Base-by-base conservation (phyloP, 2,113 vertebrate genomes). In the Tichodroma muraria region DNA sequence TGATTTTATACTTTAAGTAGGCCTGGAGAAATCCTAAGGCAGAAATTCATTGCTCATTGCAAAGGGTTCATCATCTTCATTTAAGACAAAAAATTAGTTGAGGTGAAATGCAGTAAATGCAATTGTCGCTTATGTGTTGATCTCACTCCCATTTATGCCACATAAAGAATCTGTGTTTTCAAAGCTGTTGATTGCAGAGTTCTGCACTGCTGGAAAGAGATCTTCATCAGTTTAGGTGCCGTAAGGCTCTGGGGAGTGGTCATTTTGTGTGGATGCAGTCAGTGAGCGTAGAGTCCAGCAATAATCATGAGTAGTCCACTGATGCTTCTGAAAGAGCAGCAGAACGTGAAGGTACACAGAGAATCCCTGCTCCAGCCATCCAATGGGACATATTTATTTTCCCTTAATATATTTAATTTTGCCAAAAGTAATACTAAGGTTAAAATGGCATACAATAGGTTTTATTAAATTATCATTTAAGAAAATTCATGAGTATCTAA, bases 301-400 rank as follows among this genome's bases (percentile, higher is more conserved):
- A n/a, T 15, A 54, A 63, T 5, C n/a, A 21, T 6, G 0, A 69
- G 21, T 18, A 37, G 15, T 37, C 16, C 2, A 1, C 10, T 28
- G 15, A 19, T 64, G 17, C 19, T 63, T 72, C 65, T 72, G 70
- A 79, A 79, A 61, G 19, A 64, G 60, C 23, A 56, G 20, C 35
- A 79, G n/a, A 35, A 95, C 63, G 25, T 14, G 83, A 64, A 8
- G 7, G 4, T n/a, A 23, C 18, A 31, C 9, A 57, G 37, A 21
- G 49, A 72, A 53, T 21, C 24, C 30, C 25, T 56, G 9, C 22
- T 44, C 27, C 61, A 12, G 6, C 4, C 10, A 3, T n/a, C 24
- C 7, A 40, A 13, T 0, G 4, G 21, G 8, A 69, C 1, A 1
- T 13, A 10, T 27, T 79, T 64, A 6, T 19, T 83, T 80, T 65